Percentiles rank a stretch among this genome's conserved stretches.
Evolutionary conservation across 2,888 invertebrate genomes (phyloP).

Genomic region (Cyrtodaria siliqua): DNA sequence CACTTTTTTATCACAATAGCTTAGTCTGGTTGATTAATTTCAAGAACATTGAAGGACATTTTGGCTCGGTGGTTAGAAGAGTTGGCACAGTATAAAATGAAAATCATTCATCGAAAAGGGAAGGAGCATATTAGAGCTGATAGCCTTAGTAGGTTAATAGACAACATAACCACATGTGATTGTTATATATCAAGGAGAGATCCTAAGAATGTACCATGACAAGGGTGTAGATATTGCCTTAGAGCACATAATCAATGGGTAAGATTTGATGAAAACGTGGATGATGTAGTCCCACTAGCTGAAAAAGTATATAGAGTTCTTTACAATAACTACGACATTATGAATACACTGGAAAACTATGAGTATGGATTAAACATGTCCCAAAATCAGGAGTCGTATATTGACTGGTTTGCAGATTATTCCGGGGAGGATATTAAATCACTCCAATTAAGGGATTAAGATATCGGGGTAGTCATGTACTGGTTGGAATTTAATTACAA

Average conservation of each 20-base stretch:
- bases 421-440: neutral
- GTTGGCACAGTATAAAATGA: neutral
- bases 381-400: too few relatives aligned
- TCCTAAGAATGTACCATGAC: neutral
- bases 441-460: neutral
- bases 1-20: neutral
- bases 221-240: slow-evolving; percentile 3
- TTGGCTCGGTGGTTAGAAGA: slow-evolving; percentile 18
- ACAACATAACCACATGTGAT: neutral
- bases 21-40: slow-evolving; percentile 13
- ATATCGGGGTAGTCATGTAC: neutral
- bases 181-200: neutral
- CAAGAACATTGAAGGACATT: slow-evolving; percentile 10
- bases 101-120: neutral
- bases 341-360: too few relatives aligned
- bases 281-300: slow-evolving; percentile 20
- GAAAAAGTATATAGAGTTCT: too few relatives aligned
- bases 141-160: neutral
- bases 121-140: neutral
- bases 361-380: too few relatives aligned
- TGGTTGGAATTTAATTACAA: neutral
- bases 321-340: neutral
- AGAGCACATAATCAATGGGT: slow-evolving; percentile 1
- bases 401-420: neutral
- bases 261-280: slow-evolving; percentile 12